Base-by-base conservation (phyloP, 2,113 vertebrate species). In the Pseudorasbora parva region DNA sequence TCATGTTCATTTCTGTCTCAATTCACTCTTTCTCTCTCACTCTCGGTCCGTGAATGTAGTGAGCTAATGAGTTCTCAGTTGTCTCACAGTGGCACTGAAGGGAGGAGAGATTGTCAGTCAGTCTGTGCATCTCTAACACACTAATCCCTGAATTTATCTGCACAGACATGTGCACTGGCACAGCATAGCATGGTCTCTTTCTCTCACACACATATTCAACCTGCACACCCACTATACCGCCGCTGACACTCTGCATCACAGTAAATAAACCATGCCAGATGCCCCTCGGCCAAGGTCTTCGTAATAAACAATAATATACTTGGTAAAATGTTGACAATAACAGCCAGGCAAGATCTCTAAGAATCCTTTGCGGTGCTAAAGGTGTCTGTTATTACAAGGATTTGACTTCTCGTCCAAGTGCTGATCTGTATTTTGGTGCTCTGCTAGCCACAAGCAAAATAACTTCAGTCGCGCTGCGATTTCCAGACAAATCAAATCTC, bases 61-160 rank as follows among this genome's bases (percentile, higher is more conserved):
- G 79, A 81, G 64, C 33, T 83, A 76, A 83, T 83, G 82, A 83
- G 57, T 59, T 62, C 74, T 82, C 59, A 66, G 49, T 80, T 80
- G 66, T 41, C 82, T 72, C 47, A 60, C 64, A 72, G 83, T 79
- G 68, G 76, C 33, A 45, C 75, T 85, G 45, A 74, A 72, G 30
- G 77, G 49, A 84, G 83, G 76, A 80, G 76, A 80, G 30, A 21
- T 59, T 85, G 83, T 85, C 83, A 85, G 83, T 80, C 64, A 30
- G 83, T 60, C 51, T 71, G 79, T 68, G 62, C 27, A 81, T 81
- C 47, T 81, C 64, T 41, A 62, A 71, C 43, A 64, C 27, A 60
- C 66, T 60, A 72, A 60, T 81, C 56, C 77, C 19, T 60, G 77
- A 79, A 80, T 79, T 85, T 37, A 84, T 80, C 30, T 75, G 37